Evolutionary conservation across 92 coral and sea anemone genomes (phyloP), one percentile per base, ranked within the genome.

Genomic region (Palythoa heliodiscus): DNA sequence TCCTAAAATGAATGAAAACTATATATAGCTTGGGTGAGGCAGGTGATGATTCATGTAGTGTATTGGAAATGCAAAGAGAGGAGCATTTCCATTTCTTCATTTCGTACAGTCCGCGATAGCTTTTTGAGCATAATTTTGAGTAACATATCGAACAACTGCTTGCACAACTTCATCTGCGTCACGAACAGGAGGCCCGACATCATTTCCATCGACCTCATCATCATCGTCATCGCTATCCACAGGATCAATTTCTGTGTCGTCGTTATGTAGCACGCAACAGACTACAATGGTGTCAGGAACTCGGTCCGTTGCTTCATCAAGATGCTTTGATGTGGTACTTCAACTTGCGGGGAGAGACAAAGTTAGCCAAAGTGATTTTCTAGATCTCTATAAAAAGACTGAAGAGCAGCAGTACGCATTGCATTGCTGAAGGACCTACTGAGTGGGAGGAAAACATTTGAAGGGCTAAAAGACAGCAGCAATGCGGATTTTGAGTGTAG

Each of bases 91-190:
- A 76, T 52, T 23, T 76, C 64, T 76, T 35, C 43, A 53, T 76
- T 54, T 76, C 61, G 64, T 23, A 87, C 76, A 80, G 83, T 35
- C 43, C 8, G 81, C 76, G 74, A 78, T 54, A 54, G 68, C 54
- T 76, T 4, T 76, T 76, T 76, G 47, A 54, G 54, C 14, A 47
- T 76, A 87, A 67, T 87, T 61, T 82, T 67, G 77, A 82, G 90
- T 77, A 74, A 87, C 87, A 72, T 82, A 82, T 87, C 78, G 78
- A 82, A 87, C 75, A 79, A 71, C 75, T 87, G 83, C 78, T 58
- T 80, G 75, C 82, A 82, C 90, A 78, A 74, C 87, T 71, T 71
- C 75, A 82, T 73, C 64, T 76, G 38, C 67, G 20, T 76, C 81
- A 76, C 43, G 40, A 76, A 71, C 52, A 71, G 75, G 75, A 38